A percentile compares a stretch with the other conserved stretches of the same genome.
phyloP scores from a whole-genome alignment of 2,888 invertebrate species.

The Liodrosophila aerea region DNA sequence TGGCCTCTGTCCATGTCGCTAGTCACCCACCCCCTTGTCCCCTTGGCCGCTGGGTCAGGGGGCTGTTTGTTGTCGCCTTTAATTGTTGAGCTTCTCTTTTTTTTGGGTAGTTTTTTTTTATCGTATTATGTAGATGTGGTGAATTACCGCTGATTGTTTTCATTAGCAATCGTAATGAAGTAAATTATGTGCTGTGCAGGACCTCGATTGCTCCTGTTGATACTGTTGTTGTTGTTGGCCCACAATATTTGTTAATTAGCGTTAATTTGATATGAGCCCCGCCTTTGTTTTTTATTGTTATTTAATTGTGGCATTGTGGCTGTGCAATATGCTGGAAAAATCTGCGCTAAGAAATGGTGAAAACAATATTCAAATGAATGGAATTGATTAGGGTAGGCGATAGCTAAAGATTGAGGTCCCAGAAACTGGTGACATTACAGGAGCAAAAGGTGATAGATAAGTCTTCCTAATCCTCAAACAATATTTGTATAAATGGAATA shows the following conservation, averaged over 20 bases:
- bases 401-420: too few relatives aligned
- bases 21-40: constrained; percentile 61
- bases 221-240: constrained; percentile 19
- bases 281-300: constrained; percentile 43
- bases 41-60: constrained; percentile 37
- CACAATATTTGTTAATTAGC: constrained; percentile 64
- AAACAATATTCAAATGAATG: too few relatives aligned
- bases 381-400: too few relatives aligned
- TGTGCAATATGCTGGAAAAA: too few relatives aligned
- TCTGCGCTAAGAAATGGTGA: too few relatives aligned
- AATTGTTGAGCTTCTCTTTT: constrained; percentile 49
- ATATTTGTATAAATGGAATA: too few relatives aligned
- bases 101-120: constrained; percentile 40
- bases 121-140: constrained; percentile 55
- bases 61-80: constrained; percentile 74
- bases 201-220: constrained; percentile 29
- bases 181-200: constrained; percentile 64
- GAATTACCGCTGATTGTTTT: constrained; percentile 73
- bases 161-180: constrained; percentile 69
- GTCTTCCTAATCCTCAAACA: too few relatives aligned
- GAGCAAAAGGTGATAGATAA: too few relatives aligned
- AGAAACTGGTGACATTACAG: too few relatives aligned
- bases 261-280: constrained; percentile 60
- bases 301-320: constrained; percentile 39
- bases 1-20: constrained; percentile 44